Evolutionary conservation across 2,797 vertebrate species (phyloP).

Genomic region (Sciaenops ocellatus): DNA sequence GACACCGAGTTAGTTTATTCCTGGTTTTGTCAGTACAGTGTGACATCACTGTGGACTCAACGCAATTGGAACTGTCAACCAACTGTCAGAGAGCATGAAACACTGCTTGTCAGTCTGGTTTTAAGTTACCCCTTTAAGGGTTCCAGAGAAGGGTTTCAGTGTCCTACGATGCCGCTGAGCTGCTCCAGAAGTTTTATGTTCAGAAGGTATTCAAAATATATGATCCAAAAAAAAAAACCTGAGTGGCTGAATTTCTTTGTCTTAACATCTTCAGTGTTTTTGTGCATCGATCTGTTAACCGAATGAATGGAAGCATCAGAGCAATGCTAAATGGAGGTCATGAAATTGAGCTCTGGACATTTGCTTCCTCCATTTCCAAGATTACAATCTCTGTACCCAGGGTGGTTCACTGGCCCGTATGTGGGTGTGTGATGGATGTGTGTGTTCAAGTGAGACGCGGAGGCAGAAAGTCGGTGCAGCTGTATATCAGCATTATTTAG

Average conservation of each 20-base stretch:
- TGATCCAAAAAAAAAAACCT: background rate
- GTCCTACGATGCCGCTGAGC: too few species aligned
- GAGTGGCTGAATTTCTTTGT: background rate
- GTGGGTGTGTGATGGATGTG: constrained; percentile 23
- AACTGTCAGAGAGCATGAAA: too few species aligned
- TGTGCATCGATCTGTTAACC: background rate
- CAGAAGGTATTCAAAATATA: background rate
- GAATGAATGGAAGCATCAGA: background rate
- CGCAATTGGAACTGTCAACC: too few species aligned
- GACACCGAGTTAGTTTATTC: too few species aligned
- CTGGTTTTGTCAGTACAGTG: too few species aligned
- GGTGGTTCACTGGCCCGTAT: background rate
- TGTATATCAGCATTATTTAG: constrained; percentile 25
- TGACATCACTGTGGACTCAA: too few species aligned
- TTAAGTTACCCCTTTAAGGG: too few species aligned
- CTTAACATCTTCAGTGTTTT: background rate
- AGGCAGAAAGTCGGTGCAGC: constrained; percentile 14
- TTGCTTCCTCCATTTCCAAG: constrained; percentile 14
- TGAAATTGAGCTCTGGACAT: background rate
- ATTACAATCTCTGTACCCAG: constrained; percentile 5
- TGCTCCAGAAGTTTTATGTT: too few species aligned
- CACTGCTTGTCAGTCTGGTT: too few species aligned
- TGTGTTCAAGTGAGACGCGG: background rate
- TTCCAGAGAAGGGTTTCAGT: too few species aligned
- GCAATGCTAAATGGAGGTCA: background rate